Evolutionary conservation across 30 jellyfish, hydroid and myxozoan species (phyloP), one percentile per base, ranked within the genome.

Genomic region (Chrysaora quinquecirrha): DNA sequence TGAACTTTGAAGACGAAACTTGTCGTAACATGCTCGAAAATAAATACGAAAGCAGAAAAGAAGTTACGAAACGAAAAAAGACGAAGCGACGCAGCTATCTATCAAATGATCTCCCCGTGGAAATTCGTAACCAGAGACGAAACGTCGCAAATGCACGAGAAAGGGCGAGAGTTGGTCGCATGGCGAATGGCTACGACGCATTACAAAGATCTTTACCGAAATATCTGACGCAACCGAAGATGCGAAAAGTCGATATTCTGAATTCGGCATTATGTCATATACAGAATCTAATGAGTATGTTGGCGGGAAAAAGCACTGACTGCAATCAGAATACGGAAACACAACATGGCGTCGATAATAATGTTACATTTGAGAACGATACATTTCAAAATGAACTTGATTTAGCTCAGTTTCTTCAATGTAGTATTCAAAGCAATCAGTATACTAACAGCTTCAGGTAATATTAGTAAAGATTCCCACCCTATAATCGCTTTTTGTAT

Each of bases 111-210:
- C 72, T 80, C 56, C 90, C 90, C 50, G 90, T 4, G 29, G 90
- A 80, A 33, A 50, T 80, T 23, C 76, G 90, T 20, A 80, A 80
- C 25, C 83, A 80, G 63, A 43, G 95, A 29, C 47, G 95, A 33
- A 74, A 56, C 21, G 83, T 84, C 3, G 95, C 95, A 19, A 84
- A 84, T 48, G 95, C 95, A 19, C 46, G 95, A 20, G 95, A 84
- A 48, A 31, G 95, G 20, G 95, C 95, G 12, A 38, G 95, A 19
- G 95, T 84, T 10, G 87, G 81, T 38, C 23, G 95, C 21, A 84
- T 84, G 95, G 87, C 95, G 10, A 75, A 73, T 23, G 95, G 87
- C 10, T 84, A 72, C 78, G 78, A 62, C 29, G 95, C 86, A 1
- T 21, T 84, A 52, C 88, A 72, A 23, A 84, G 49, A 32, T 62